A percentile compares a stretch with the other conserved stretches of the same genome.
These are phyloP conservation scores for Gasterosteus aculeatus DNA, from an alignment of 2,113 vertebrate genomes.

Conservation along the genomic window DNA sequence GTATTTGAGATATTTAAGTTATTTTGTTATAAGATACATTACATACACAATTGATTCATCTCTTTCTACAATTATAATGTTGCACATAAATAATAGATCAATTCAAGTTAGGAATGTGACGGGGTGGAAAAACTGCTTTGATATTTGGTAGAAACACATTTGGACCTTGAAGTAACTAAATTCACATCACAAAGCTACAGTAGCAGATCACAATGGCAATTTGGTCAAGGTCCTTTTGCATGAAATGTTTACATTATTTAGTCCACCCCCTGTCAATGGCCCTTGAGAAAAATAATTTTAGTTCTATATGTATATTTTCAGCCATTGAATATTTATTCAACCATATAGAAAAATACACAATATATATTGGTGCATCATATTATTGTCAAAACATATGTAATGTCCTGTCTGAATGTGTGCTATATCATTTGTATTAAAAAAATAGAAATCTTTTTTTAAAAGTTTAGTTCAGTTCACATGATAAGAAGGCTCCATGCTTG, in stretches of 20 bases:
- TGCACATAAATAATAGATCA: neutral
- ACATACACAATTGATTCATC: conserved; percentile 16
- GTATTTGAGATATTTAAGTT: conserved; percentile 49
- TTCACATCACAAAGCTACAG: neutral
- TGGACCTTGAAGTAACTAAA: neutral
- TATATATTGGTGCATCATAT: neutral
- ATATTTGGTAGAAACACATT: conserved; percentile 4
- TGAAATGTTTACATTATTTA: conserved; percentile 21
- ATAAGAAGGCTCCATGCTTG: neutral
- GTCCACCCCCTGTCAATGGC: neutral
- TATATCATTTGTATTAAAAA: neutral
- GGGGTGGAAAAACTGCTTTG: conserved; percentile 29
- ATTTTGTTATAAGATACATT: conserved; percentile 44
- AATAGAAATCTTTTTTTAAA: neutral
- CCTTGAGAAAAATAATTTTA: conserved; percentile 4
- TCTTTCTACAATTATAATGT: conserved; percentile 17
- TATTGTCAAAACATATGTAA: conserved; percentile 3
- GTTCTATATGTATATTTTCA: conserved; percentile 8
- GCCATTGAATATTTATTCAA: conserved; percentile 29
- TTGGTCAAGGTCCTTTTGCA: neutral
- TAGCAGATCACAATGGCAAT: neutral
- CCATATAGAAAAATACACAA: conserved; percentile 8
- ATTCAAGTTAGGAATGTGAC: conserved; percentile 28
- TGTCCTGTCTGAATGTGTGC: neutral
- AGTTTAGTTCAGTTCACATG: neutral